Conservation (phyloP, 2,797 vertebrate species). For the Rachycentron canadum region DNA sequence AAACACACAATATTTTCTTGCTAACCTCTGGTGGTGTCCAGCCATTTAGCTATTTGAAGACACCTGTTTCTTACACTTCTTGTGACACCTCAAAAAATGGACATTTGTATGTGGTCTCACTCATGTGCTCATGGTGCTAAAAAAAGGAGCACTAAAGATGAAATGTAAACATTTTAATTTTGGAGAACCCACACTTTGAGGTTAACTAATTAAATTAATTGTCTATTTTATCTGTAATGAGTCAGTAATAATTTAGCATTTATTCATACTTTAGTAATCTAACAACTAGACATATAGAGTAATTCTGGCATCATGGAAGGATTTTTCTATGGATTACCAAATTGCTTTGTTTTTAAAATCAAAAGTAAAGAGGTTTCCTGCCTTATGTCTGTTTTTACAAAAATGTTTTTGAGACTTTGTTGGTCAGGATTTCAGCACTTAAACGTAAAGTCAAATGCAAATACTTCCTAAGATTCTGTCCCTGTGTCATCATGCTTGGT, state of each 20-base stretch:
- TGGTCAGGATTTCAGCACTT: conserved; percentile 29
- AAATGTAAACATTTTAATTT: not conserved
- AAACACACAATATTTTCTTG: not conserved
- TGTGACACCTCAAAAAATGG: not conserved
- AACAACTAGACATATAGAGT: conserved; percentile 16
- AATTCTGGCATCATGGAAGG: not conserved
- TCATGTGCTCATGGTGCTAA: not conserved
- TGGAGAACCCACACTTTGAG: not conserved
- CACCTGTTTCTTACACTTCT: not conserved
- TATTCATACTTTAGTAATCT: conserved; percentile 1
- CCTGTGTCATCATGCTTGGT: conserved; percentile 2
- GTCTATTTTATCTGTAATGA: conserved; percentile 3
- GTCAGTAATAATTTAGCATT: not conserved
- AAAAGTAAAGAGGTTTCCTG: conserved; percentile 8
- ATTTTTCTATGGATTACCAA: not conserved
- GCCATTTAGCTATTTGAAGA: conserved; percentile 13
- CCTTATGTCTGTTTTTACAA: conserved; percentile 19
- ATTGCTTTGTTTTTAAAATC: not conserved
- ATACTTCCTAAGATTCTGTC: conserved; percentile 10
- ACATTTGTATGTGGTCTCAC: conserved; percentile 3
- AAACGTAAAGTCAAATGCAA: conserved; percentile 20
- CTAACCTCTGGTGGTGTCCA: not conserved
- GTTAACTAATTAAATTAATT: not conserved
- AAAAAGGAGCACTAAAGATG: not conserved
- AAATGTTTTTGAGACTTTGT: conserved; percentile 19